Conservation (phyloP, 2,113 vertebrate genomes). For the Channa maculata region DNA sequence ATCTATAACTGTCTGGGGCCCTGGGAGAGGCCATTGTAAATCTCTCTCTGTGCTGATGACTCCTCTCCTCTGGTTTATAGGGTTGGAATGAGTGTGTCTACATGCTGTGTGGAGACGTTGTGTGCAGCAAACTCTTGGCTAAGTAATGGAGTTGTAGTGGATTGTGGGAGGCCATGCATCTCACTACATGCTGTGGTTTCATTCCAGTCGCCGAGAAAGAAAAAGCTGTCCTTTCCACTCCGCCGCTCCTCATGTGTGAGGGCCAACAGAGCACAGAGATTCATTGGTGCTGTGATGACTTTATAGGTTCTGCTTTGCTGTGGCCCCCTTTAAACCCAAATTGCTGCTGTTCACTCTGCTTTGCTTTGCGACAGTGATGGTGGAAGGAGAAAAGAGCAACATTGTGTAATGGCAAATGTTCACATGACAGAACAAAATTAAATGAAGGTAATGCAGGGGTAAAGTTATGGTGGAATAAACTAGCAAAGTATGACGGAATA, state of each 20-base stretch:
- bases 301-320: slow-evolving; percentile 34
- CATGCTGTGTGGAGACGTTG: slow-evolving; percentile 48
- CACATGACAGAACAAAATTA: slow-evolving; percentile 22
- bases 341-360: slow-evolving; percentile 53
- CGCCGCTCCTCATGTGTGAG: slow-evolving; percentile 38
- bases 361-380: slow-evolving; percentile 39
- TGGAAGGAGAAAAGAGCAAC: slow-evolving; percentile 14
- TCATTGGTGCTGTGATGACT: slow-evolving; percentile 65
- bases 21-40: slow-evolving; percentile 63
- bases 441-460: slow-evolving; percentile 32
- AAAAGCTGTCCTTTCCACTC: slow-evolving; percentile 71
- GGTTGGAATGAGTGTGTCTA: slow-evolving; percentile 56
- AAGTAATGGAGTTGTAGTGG: slow-evolving; percentile 63
- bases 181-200: slow-evolving; percentile 16
- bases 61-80: slow-evolving; percentile 61
- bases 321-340: slow-evolving; percentile 47
- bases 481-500: background rate
- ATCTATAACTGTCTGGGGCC: slow-evolving; percentile 77
- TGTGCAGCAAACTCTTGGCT: slow-evolving; percentile 55
- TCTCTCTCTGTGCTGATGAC: slow-evolving; percentile 66
- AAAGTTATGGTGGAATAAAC: background rate
- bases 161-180: slow-evolving; percentile 58
- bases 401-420: slow-evolving; percentile 11
- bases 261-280: slow-evolving; percentile 44
- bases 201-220: slow-evolving; percentile 24